Percentiles rank a stretch among this genome's conserved stretches.
Conservation (phyloP, 35 echinoderm and acorn worm species). For the Amphiura filiformis region DNA sequence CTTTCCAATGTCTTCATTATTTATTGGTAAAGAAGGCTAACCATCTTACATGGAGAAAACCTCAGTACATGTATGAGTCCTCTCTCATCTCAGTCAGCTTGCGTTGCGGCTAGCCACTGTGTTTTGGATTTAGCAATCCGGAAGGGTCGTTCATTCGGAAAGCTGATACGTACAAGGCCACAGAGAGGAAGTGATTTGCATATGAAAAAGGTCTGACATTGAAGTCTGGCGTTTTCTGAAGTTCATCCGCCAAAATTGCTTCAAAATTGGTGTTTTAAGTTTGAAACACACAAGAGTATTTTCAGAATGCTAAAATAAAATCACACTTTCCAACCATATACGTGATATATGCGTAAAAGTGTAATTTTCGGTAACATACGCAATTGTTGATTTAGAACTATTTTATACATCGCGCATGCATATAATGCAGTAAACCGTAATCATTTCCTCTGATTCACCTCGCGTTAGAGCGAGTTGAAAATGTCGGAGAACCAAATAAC, state of each 20-base stretch:
- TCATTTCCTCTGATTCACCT: conserved; percentile 77
- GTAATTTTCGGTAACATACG: neutral
- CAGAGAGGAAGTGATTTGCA: conserved; percentile 99
- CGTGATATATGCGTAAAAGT: neutral
- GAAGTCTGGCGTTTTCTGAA: conserved; percentile 28
- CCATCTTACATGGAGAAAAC: no score
- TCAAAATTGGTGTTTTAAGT: neutral
- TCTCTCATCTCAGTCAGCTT: neutral
- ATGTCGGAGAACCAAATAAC: conserved; percentile 53
- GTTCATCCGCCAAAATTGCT: conserved; percentile 34
- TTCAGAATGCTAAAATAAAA: neutral
- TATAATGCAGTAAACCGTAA: neutral
- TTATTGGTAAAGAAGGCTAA: no score
- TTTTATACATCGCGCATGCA: conserved; percentile 23
- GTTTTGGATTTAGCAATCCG: neutral
- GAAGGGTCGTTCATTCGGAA: conserved; percentile 53
- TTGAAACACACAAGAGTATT: neutral
- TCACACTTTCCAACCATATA: neutral
- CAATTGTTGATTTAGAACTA: conserved; percentile 28
- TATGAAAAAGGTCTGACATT: conserved; percentile 95
- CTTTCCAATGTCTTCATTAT: no score
- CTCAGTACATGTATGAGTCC: neutral
- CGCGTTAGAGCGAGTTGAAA: conserved; percentile 12
- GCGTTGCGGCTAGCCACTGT: neutral
- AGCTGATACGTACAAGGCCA: conserved; percentile 99